A percentile compares a stretch with the other conserved stretches of the same genome.
These are phyloP conservation scores for Aricia artaxerxes DNA, from an alignment of 2,888 invertebrate species.

Conservation along the genomic window DNA sequence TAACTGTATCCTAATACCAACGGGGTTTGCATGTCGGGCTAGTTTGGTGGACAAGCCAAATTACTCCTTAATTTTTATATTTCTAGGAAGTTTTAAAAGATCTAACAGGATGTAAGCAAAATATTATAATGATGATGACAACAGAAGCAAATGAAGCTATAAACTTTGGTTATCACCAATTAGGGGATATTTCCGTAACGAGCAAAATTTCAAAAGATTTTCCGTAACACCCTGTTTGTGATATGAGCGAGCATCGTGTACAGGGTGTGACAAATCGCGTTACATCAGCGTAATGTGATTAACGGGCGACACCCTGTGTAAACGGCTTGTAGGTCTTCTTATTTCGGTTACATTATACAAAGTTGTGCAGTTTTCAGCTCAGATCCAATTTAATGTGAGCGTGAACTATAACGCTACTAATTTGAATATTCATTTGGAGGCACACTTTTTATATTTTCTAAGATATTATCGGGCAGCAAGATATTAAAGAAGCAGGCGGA, in stretches of 20 bases:
- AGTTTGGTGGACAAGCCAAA: too few species aligned
- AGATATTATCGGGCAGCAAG: too few species aligned
- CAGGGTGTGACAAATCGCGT: constrained; percentile 58
- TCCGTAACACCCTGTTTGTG: background rate
- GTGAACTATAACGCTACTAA: background rate
- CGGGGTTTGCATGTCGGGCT: too few species aligned
- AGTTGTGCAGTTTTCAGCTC: constrained; percentile 27
- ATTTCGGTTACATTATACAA: constrained; percentile 35
- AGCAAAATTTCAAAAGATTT: background rate
- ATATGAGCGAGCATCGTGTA: constrained; percentile 21
- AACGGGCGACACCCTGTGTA: constrained; percentile 52
- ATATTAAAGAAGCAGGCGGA: too few species aligned
- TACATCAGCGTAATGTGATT: constrained; percentile 66
- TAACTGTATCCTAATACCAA: too few species aligned
- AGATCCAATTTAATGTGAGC: background rate
- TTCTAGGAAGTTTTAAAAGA: too few species aligned
- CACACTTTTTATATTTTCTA: too few species aligned
- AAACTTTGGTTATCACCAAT: background rate
- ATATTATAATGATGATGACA: background rate
- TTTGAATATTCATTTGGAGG: too few species aligned
- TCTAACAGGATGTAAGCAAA: too few species aligned
- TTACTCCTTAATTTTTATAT: too few species aligned
- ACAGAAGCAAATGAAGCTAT: background rate
- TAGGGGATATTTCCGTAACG: background rate
- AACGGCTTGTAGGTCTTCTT: constrained; percentile 33